Evolutionary conservation across 1,140 invertebrate genomes (phyloP).

Genomic region (Limonius californicus): DNA sequence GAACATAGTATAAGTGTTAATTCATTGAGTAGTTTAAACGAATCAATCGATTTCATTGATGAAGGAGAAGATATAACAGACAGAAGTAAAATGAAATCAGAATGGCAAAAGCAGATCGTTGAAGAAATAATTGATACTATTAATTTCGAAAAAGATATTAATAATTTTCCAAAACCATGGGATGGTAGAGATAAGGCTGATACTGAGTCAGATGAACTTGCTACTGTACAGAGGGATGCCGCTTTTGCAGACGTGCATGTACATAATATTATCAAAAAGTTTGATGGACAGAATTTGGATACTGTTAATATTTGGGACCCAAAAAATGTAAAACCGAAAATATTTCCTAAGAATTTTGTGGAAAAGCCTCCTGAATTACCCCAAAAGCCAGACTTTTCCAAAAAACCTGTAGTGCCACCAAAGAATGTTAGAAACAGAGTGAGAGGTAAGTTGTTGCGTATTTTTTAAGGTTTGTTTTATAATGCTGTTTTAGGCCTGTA

Average conservation of each 20-base stretch:
- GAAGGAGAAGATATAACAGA: slow-evolving; percentile 44
- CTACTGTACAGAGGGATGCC: slow-evolving; percentile 25
- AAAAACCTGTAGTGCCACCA: slow-evolving; percentile 42
- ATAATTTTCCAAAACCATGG: background rate
- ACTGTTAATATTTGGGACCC: background rate
- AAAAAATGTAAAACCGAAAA: slow-evolving; percentile 32
- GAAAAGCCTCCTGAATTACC: slow-evolving; percentile 43
- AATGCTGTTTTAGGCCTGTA: too few species aligned
- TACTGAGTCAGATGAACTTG: background rate
- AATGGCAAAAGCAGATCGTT: slow-evolving; percentile 38
- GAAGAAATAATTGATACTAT: slow-evolving; percentile 35
- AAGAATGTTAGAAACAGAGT: slow-evolving; percentile 41
- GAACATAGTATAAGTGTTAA: slow-evolving; percentile 44
- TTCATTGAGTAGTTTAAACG: slow-evolving; percentile 42
- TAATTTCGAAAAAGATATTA: slow-evolving; percentile 25
- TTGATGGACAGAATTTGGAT: slow-evolving; percentile 30
- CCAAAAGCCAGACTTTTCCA: slow-evolving; percentile 36
- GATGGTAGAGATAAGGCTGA: background rate
- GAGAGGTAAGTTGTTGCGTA: slow-evolving; percentile 48
- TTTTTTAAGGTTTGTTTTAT: too few species aligned
- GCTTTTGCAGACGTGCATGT: slow-evolving; percentile 41
- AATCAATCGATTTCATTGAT: slow-evolving; percentile 44
- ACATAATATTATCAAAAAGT: slow-evolving; percentile 45
- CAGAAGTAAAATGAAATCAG: slow-evolving; percentile 40
- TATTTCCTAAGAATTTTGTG: slow-evolving; percentile 32